Conservation (phyloP, 2,113 vertebrate species). For the Ptychochromis oligacanthus region DNA sequence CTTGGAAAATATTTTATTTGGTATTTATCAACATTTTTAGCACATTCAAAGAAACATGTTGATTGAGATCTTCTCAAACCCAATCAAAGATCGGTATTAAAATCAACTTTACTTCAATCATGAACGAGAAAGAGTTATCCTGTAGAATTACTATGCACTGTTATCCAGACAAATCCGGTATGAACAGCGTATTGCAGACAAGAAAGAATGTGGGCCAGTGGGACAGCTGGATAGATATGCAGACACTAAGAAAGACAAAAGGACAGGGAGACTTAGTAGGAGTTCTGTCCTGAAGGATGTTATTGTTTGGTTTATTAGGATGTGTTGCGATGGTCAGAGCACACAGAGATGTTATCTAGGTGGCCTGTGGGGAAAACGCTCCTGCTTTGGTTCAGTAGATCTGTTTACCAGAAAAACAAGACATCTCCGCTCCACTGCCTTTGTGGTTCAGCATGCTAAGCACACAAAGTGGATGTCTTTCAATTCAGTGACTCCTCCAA, state of each 20-base stretch:
- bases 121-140: background rate
- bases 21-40: background rate
- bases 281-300: constrained; percentile 48
- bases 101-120: background rate
- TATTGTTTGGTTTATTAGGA: constrained; percentile 63
- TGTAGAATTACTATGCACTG: background rate
- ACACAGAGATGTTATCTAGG: constrained; percentile 63
- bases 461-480: constrained; percentile 56
- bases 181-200: background rate
- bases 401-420: constrained; percentile 72
- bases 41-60: background rate
- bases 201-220: background rate
- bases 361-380: constrained; percentile 61
- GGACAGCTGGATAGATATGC: background rate
- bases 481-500: constrained; percentile 57
- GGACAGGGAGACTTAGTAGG: constrained; percentile 11
- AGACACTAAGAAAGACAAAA: background rate
- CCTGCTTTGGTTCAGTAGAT: constrained; percentile 67
- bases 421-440: constrained; percentile 59
- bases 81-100: background rate
- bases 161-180: background rate
- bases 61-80: background rate
- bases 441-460: constrained; percentile 65
- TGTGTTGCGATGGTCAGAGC: constrained; percentile 54
- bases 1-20: background rate